These are phyloP conservation scores for Lagopus muta DNA, from an alignment of 2,113 vertebrate genomes.

Conservation along the genomic window DNA sequence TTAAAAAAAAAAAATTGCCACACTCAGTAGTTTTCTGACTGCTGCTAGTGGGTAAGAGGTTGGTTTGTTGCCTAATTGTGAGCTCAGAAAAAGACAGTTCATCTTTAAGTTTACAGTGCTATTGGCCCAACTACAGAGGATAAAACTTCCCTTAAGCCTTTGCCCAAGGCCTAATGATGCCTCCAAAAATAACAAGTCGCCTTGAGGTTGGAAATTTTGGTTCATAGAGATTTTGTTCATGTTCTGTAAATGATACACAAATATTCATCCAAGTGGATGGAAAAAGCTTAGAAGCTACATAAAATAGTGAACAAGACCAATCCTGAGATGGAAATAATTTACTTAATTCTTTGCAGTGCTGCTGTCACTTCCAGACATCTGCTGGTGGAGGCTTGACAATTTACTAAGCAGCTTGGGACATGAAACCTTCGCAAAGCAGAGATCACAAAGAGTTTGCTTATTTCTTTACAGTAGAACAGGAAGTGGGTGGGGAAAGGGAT, in stretches of 20 bases:
- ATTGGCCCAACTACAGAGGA: conserved; percentile 59
- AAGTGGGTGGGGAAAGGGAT: conserved; percentile 51
- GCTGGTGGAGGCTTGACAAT: background rate
- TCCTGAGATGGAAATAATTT: background rate
- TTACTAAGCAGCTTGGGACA: background rate
- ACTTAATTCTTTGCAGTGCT: background rate
- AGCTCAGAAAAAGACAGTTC: background rate
- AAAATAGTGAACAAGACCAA: background rate
- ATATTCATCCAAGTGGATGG: conserved; percentile 2
- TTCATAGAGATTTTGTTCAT: conserved; percentile 31
- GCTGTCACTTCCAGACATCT: conserved; percentile 46
- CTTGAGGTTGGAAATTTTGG: conserved; percentile 62
- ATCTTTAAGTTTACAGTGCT: conserved; percentile 38
- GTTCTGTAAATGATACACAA: conserved; percentile 30
- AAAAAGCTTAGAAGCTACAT: conserved; percentile 26
- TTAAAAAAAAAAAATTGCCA: background rate
- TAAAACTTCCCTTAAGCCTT: conserved; percentile 47
- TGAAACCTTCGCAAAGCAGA: conserved; percentile 25
- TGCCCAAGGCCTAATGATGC: background rate
- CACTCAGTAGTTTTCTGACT: background rate
- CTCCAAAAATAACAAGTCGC: conserved; percentile 62
- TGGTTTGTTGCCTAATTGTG: background rate
- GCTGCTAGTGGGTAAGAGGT: background rate
- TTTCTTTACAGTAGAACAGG: conserved; percentile 19
- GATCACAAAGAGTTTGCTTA: conserved; percentile 54